These are phyloP conservation scores for Cheilosia soror DNA, from an alignment of 2,888 invertebrate species.

Conservation along the genomic window DNA sequence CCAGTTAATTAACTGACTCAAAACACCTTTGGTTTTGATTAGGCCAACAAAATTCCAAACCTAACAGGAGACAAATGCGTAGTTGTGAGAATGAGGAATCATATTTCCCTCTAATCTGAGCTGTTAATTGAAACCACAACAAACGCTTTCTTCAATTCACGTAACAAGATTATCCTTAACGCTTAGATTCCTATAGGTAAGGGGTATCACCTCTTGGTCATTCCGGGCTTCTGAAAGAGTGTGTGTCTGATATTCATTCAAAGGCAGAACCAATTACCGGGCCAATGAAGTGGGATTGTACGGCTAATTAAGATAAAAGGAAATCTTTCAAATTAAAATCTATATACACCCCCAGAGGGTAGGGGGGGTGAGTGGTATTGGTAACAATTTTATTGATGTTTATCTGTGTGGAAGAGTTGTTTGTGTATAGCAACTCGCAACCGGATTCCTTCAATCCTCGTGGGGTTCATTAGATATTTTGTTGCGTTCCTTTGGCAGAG, in stretches of 20 bases:
- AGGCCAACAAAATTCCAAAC: slow-evolving; percentile 2
- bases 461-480: slow-evolving; percentile 26
- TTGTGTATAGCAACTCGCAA: not conserved
- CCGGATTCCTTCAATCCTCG: not conserved
- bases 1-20: slow-evolving; percentile 26
- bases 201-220: slow-evolving; percentile 23
- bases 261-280: slow-evolving; percentile 33
- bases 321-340: slow-evolving; percentile 54
- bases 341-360: not conserved
- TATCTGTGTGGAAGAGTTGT: slow-evolving; percentile 19
- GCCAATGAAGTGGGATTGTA: slow-evolving; percentile 27
- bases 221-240: not conserved
- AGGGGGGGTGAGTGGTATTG: not conserved
- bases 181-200: slow-evolving; percentile 1
- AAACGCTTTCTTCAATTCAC: slow-evolving; percentile 16
- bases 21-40: slow-evolving; percentile 19
- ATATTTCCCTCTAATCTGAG: slow-evolving; percentile 4
- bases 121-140: slow-evolving; percentile 39
- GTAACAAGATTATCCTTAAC: slow-evolving; percentile 26
- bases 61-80: not conserved
- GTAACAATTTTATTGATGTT: slow-evolving; percentile 14
- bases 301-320: slow-evolving; percentile 60
- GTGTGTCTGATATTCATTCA: slow-evolving; percentile 3
- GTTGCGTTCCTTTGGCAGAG: slow-evolving; percentile 11
- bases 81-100: not conserved